Base-by-base conservation (phyloP, 2,113 vertebrate genomes). In the Nanorana parkeri region DNA sequence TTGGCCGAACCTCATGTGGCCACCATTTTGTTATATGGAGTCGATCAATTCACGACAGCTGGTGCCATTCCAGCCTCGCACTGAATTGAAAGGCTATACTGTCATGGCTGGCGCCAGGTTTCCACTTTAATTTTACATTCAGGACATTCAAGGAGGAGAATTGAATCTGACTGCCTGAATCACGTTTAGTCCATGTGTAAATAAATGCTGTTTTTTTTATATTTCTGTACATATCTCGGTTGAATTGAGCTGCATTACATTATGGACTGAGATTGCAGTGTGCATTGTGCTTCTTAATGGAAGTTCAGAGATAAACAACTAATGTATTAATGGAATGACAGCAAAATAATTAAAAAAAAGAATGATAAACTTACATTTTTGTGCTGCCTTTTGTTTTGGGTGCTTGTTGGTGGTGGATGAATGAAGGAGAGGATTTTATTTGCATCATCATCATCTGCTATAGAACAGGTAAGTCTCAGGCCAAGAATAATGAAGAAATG, bases 251-350 rank as follows among this genome's bases (percentile, higher is more conserved):
- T 17, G 80, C 84, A 16, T 61, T 29, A 83, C 15, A 81, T 83
- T 29, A 47, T 4, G 74, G 85, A 83, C 80, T 68, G 68, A 69
- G 69, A 72, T 67, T 5, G 80, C 84, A 58, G 1, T 1, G 1
- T 2, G 23, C 81, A 80, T 79, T 51, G 8, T 60, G 60, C 89
- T 88, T 84, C 76, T 80, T 23, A 13, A 55, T 10, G 17, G 28
- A 66, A 67, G 69, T 81, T 58, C 78, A 17, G 85, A 86, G 68
- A 73, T 85, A 16, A 60, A 7, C 73, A 17, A 82, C 76, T 71
- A 3, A 77, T 67, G 21, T 88, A 87, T 89, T 87, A 85, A 87
- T 83, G 89, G 91, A 90, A 91, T 91, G 89, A 88, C 78, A 7
- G 68, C 72, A 28, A 75, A 89, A 90, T 90, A 89, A 92, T 90